Base-by-base conservation (phyloP, 2,888 invertebrate species). In the Merodon equestris region DNA sequence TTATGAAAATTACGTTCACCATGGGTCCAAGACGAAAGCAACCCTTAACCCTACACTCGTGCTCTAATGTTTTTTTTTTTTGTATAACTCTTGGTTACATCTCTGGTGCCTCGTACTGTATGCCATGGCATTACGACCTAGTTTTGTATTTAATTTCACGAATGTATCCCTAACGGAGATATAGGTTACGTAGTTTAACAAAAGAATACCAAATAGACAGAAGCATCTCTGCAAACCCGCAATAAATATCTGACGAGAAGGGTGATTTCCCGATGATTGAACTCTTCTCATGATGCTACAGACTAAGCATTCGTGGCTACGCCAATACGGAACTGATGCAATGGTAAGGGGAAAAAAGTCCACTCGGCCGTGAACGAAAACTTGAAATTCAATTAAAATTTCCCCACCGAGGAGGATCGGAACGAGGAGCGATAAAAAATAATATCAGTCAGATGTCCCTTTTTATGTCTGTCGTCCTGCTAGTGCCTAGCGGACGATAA, bases 311-410 rank as follows among this genome's bases (percentile, higher is more conserved):
- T n/a, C n/a, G n/a, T n/a, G n/a, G n/a, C n/a, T n/a, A n/a, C n/a
- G n/a, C n/a, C n/a, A n/a, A n/a, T n/a, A n/a, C n/a, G n/a, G n/a
- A n/a, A n/a, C n/a, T n/a, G 61, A 72, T 73, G 57, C 72, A 67
- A 71, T 77, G 57, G 66, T 48, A 66, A 60, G 42, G 58, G 53
- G 45, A 58, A 66, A 36, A 42, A 67, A 50, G 57, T 73, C 68
- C 68, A 74, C 63, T 70, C 74, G 64, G 63, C 74, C 79, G 70
- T 64, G 74, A 79, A 74, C 58, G 74, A 79, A 79, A 74, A 79
- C 79, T 68, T 68, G 74, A 79, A 79, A 79, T 79, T 79, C 79
- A 79, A 79, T 79, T 79, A 74, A 79, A 79, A 79, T 79, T 74
- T 79, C 64, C 70, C 51, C 74, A 79, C 74, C 70, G 64, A 74